Evolutionary conservation across 2,113 vertebrate species (phyloP).

Genomic region (Zapornia atra): DNA sequence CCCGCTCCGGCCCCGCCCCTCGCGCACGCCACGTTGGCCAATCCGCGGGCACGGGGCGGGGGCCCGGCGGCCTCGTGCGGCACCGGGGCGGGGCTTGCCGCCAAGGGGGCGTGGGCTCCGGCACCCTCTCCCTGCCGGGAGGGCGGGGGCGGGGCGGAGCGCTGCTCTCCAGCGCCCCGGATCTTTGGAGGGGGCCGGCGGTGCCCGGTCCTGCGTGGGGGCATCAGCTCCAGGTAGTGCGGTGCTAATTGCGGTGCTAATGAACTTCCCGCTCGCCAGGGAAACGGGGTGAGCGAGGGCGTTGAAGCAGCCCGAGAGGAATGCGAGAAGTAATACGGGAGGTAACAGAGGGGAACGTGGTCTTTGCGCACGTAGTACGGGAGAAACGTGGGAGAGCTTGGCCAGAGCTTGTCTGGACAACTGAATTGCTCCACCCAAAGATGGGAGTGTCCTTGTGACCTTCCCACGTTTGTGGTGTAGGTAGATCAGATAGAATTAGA

Average conservation of each 20-base stretch:
- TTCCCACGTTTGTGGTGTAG: background rate
- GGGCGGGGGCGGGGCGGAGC: fast-evolving
- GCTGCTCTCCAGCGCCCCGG: background rate
- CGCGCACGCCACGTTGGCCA: fast-evolving
- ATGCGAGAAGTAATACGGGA: fast-evolving
- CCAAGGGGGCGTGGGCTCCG: background rate
- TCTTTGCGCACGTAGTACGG: fast-evolving
- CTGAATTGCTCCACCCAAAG: background rate
- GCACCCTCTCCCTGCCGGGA: too few species aligned
- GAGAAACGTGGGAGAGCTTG: too few species aligned
- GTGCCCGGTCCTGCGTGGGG: too few species aligned
- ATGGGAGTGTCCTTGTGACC: too few species aligned
- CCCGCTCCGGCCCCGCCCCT: background rate
- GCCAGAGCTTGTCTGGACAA: background rate
- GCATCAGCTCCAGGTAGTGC: background rate
- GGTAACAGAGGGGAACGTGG: fast-evolving
- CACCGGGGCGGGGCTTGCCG: fast-evolving
- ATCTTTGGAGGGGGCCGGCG: too few species aligned
- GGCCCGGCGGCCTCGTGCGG: fast-evolving
- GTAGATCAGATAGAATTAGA: background rate
- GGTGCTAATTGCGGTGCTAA: too few species aligned
- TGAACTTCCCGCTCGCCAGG: too few species aligned
- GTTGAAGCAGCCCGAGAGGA: fast-evolving
- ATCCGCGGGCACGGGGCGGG: background rate
- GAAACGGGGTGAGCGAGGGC: background rate